Base-by-base conservation (phyloP, 2,888 invertebrate species). In the Dicranocentrus wangi region DNA sequence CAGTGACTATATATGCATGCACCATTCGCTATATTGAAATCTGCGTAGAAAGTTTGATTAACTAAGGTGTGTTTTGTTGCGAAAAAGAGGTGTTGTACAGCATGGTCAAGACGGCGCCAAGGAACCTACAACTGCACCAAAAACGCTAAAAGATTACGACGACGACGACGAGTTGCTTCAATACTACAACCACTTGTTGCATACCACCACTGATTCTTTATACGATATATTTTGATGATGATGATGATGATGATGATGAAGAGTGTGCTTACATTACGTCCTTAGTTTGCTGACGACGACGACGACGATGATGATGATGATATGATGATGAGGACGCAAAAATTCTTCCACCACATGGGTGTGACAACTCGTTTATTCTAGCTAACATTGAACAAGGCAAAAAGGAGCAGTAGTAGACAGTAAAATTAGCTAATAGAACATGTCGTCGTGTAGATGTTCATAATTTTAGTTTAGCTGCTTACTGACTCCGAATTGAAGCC, bases 21-120 rank as follows among this genome's bases (percentile, higher is more conserved):
- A n/a, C n/a, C n/a, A n/a, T n/a, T n/a, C n/a, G n/a, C n/a, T 55
- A 78, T 63, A 63, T 71, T 78, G 71, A 78, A 78, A 82, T 81
- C 82, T 82, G 81, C 82, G 78, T 84, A 82, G 83, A 83, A 83
- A 82, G 82, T 83, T 85, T 85, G 83, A 84, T 83, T 84, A 84
- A 83, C 83, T 77, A 84, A 83, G 83, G 83, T 82, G 85, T 82
- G 85, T 82, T 83, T 82, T 83, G 82, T 84, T 70, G 75, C 84
- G 84, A 83, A 85, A 83, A 83, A 81, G 76, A 84, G 84, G 85
- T 83, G 84, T 83, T 83, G 83, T 80, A 78, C 76, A 63, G 73
- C 82, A 78, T 78, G 85, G 84, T 80, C 85, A 84, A 81, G 82
- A 82, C 82, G 85, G 85, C 85, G 85, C 47, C 47, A 82, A 82